These are phyloP conservation scores for Drosophila longiperda DNA, from an alignment of 2,888 invertebrate species.

Conservation along the genomic window DNA sequence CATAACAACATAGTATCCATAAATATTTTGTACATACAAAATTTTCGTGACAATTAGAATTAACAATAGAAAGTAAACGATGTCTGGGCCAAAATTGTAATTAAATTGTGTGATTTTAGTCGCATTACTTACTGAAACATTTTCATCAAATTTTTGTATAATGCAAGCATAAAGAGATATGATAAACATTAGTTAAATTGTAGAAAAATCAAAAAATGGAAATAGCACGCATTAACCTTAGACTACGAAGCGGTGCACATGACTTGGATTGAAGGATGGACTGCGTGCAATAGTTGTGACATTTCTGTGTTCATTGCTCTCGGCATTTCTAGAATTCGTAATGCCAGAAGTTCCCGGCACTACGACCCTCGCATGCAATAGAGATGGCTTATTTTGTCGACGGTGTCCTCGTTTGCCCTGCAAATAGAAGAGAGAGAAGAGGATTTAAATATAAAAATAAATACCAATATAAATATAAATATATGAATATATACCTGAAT, in stretches of 20 bases:
- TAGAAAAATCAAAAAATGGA: constrained; percentile 39
- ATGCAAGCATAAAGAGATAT: constrained; percentile 14
- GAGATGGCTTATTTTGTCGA: constrained; percentile 72
- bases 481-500: too few species aligned
- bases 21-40: constrained; percentile 51
- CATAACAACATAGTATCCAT: constrained; percentile 51
- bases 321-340: constrained; percentile 45
- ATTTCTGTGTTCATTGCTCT: constrained; percentile 26
- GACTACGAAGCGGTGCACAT: constrained; percentile 83
- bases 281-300: constrained; percentile 63
- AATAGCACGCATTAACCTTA: constrained; percentile 49
- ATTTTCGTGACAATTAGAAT: constrained; percentile 38
- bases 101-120: constrained; percentile 24
- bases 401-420: constrained; percentile 83
- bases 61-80: constrained; percentile 20
- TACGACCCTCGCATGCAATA: constrained; percentile 55
- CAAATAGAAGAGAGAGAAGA: not conserved
- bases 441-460: not conserved
- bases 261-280: constrained; percentile 82
- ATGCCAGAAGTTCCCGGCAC: constrained; percentile 34
- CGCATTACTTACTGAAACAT: constrained; percentile 28
- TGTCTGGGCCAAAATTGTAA: constrained; percentile 26
- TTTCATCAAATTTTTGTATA: constrained; percentile 25
- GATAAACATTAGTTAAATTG: constrained; percentile 19
- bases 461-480: not conserved